A percentile compares a stretch with the other conserved stretches of the same genome.
Conservation (phyloP, 2,888 invertebrate species). For the Tipula confusa region DNA sequence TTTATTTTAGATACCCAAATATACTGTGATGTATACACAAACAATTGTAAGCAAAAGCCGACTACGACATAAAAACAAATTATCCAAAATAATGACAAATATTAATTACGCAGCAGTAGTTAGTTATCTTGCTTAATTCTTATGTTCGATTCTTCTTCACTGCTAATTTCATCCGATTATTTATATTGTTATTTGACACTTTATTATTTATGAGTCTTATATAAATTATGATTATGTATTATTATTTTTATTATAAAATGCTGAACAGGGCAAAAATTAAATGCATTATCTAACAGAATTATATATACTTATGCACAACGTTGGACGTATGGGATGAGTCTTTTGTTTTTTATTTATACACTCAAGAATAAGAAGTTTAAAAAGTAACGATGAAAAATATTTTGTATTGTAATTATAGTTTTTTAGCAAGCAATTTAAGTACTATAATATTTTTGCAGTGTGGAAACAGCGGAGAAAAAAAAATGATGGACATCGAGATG, state of each 20-base stretch:
- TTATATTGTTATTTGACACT: conserved; percentile 3
- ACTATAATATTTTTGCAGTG: too few species aligned
- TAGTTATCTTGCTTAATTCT: not conserved
- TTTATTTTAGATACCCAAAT: too few species aligned
- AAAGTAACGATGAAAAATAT: not conserved
- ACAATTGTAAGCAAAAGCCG: too few species aligned
- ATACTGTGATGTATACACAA: too few species aligned
- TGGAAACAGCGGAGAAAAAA: too few species aligned
- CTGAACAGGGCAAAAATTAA: not conserved
- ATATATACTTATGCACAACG: not conserved
- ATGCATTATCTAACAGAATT: conserved; percentile 12
- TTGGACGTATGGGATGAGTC: not conserved
- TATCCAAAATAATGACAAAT: not conserved
- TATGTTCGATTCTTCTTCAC: not conserved
- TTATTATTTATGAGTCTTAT: not conserved
- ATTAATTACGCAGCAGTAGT: not conserved
- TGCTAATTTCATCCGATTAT: not conserved
- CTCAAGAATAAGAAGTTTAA: not conserved
- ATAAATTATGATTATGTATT: not conserved
- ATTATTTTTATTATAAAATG: not conserved
- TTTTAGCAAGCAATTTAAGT: not conserved
- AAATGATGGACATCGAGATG: too few species aligned
- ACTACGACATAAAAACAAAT: not conserved
- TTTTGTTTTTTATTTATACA: not conserved
- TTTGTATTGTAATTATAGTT: not conserved